Evolutionary conservation across 2,888 invertebrate species (phyloP), one percentile per base, ranked within the genome.

Genomic region (Ochlodes sylvanus): DNA sequence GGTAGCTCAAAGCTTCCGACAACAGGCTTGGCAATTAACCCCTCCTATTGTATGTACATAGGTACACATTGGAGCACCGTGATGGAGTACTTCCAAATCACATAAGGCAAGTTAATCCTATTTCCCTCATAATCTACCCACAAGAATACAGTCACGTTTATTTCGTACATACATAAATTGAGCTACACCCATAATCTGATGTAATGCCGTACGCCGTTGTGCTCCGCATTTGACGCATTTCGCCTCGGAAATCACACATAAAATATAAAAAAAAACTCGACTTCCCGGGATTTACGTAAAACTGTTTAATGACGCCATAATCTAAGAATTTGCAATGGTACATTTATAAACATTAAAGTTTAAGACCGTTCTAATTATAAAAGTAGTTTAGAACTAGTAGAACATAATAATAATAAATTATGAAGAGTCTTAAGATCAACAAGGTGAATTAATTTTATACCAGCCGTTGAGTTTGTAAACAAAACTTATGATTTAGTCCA

Each of bases 191-290:
- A 52, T 52, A 52, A 27, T 27, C 27, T 52, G 27, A 52, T 52
- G 52, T 52, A 21, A 52, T 52, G 15, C 50, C 50, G 19, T 54
- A 57, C 66, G 50, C 69, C 52, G 54, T 55, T 52, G 21, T 41
- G 32, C 60, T 52, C 17, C 9, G 12, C 52, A 57, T 32, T 62
- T 50, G 68, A 68, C 70, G 86, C 77, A 84, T 77, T 77, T 78
- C 76, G 73, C 55, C 72, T 79, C 79, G 86, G 85, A 89, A 84
- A 84, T 82, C 73, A 76, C 73, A 72, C 76, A 80, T 87, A 84
- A 88, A 85, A 79, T 70, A 68, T 42, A 66, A 77, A 74, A 76
- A 79, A 77, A 77, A 79, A 80, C 74, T 77, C 71, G 76, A 78
- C 76, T 79, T 78, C 73, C 70, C 72, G 67, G 69, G 69, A 72